These are phyloP conservation scores for Etheostoma perlongum DNA, from an alignment of 2,797 vertebrate genomes.

Conservation along the genomic window DNA sequence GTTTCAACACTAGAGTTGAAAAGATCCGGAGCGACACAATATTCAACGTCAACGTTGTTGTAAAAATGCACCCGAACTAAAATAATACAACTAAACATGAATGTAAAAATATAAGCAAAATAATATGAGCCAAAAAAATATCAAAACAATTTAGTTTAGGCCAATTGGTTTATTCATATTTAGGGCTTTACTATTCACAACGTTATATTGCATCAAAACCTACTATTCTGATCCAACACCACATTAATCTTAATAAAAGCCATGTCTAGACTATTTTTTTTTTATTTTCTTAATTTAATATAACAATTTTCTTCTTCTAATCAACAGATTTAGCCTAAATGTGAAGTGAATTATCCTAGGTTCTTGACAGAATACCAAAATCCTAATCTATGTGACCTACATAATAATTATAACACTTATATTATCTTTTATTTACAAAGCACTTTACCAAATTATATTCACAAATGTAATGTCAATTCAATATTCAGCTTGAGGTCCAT, in stretches of 20 bases:
- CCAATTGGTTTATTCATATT: too few relatives aligned
- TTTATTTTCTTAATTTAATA: too few relatives aligned
- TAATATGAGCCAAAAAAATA: neutral
- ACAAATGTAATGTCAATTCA: too few relatives aligned
- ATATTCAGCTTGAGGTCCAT: too few relatives aligned
- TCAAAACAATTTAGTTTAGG: neutral
- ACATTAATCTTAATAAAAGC: neutral
- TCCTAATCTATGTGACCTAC: neutral
- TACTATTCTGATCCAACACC: neutral
- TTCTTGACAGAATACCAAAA: neutral
- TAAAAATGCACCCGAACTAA: neutral
- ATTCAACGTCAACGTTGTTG: neutral
- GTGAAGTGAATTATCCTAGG: neutral
- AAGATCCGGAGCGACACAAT: neutral
- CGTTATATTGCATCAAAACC: neutral
- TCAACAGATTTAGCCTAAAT: neutral
- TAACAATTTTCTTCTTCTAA: neutral
- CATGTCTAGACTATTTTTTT: neutral
- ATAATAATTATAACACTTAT: too few relatives aligned
- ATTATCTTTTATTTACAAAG: too few relatives aligned
- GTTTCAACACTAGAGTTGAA: neutral
- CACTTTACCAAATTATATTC: too few relatives aligned
- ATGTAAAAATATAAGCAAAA: too few relatives aligned
- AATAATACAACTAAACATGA: neutral
- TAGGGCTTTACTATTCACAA: too few relatives aligned